phyloP scores from a whole-genome alignment of 2,797 vertebrate species.

The Telmatherina bonti region DNA sequence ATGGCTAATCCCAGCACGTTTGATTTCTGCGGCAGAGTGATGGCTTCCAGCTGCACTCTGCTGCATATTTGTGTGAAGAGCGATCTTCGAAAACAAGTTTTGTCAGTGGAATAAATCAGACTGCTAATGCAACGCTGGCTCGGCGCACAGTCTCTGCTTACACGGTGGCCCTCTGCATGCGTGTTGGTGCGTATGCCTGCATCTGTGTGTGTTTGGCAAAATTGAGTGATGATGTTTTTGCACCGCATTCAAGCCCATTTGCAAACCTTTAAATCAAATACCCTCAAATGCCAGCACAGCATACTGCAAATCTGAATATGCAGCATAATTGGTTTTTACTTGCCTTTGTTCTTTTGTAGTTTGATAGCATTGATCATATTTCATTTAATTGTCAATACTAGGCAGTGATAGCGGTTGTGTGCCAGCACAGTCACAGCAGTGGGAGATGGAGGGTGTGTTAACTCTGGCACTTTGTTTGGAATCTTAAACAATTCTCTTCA shows the following conservation, averaged over 20 bases:
- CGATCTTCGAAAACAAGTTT: slow-evolving; percentile 83
- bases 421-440: slow-evolving; percentile 39
- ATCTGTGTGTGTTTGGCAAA: slow-evolving; percentile 70
- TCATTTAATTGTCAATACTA: slow-evolving; percentile 38
- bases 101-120: slow-evolving; percentile 81
- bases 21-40: slow-evolving; percentile 78
- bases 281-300: slow-evolving; percentile 57
- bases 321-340: slow-evolving; percentile 48
- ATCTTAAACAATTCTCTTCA: slow-evolving; percentile 51
- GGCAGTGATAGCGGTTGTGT: slow-evolving; percentile 40
- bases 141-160: slow-evolving; percentile 67
- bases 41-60: slow-evolving; percentile 81
- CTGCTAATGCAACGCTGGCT: slow-evolving; percentile 76
- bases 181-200: slow-evolving; percentile 60
- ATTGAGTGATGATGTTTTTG: slow-evolving; percentile 75
- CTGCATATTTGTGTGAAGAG: slow-evolving; percentile 80
- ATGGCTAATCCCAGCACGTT: slow-evolving; percentile 77
- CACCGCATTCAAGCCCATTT: slow-evolving; percentile 80
- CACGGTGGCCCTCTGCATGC: slow-evolving; percentile 77
- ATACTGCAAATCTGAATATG: slow-evolving; percentile 66
- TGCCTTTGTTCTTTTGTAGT: slow-evolving; percentile 58
- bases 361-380: slow-evolving; percentile 66
- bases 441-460: slow-evolving; percentile 50
- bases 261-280: slow-evolving; percentile 78
- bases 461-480: slow-evolving; percentile 51